phyloP scores from a whole-genome alignment of 2,888 invertebrate genomes.

The Tricholauxania praeusta region DNA sequence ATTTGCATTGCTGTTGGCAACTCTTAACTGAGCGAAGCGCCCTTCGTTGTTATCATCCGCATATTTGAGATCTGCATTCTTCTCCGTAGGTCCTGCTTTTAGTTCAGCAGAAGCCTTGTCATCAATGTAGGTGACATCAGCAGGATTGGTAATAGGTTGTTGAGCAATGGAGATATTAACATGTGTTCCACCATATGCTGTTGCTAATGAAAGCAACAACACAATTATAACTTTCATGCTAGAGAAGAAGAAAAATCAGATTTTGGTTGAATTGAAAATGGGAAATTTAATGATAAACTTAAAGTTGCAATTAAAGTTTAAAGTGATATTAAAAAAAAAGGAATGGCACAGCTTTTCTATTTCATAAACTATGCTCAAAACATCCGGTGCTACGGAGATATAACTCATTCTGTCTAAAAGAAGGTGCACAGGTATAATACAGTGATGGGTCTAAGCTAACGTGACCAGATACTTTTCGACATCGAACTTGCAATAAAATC shows the following conservation, averaged over 20 bases:
- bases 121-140: conserved; percentile 70
- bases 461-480: too few relatives aligned
- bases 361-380: too few relatives aligned
- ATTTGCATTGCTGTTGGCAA: conserved; percentile 31
- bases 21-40: conserved; percentile 48
- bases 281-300: too few relatives aligned
- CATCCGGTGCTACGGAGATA: too few relatives aligned
- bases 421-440: too few relatives aligned
- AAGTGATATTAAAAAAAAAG: too few relatives aligned
- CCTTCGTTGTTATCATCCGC: conserved; percentile 39
- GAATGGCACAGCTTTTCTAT: too few relatives aligned
- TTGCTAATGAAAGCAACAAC: conserved; percentile 54
- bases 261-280: too few relatives aligned
- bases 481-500: too few relatives aligned
- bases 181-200: conserved; percentile 56
- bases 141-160: conserved; percentile 66
- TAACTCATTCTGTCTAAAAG: too few relatives aligned
- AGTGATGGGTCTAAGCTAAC: too few relatives aligned
- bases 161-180: conserved; percentile 62
- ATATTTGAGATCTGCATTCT: conserved; percentile 39
- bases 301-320: too few relatives aligned
- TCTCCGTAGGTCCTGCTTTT: conserved; percentile 52
- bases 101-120: conserved; percentile 62
- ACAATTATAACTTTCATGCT: conserved; percentile 50
- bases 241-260: not conserved